phyloP scores from a whole-genome alignment of 2,888 invertebrate species.

The Ormyrus thymus region DNA sequence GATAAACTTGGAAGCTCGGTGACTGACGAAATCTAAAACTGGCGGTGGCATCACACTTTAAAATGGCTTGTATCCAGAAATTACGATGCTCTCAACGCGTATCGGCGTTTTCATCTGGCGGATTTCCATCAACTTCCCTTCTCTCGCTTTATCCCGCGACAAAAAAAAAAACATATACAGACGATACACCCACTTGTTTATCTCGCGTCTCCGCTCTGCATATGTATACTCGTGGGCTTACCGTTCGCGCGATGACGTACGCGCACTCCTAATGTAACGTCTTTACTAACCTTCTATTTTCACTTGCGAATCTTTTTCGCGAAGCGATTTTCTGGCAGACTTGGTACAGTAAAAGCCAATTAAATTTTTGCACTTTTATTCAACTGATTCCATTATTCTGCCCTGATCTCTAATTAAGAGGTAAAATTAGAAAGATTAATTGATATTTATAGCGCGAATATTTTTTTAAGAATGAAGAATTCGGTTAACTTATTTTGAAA shows the following conservation, averaged over 20 bases:
- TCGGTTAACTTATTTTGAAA: no score
- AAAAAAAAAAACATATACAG: conserved; percentile 28
- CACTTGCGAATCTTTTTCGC: conserved; percentile 37
- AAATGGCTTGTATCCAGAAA: conserved; percentile 71
- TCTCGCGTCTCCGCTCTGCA: not conserved
- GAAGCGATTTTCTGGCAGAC: conserved; percentile 31
- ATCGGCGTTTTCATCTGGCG: conserved; percentile 68
- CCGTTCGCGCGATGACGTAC: conserved; percentile 33
- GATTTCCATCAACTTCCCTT: conserved; percentile 56
- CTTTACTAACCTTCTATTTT: conserved; percentile 45
- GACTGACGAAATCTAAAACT: conserved; percentile 72
- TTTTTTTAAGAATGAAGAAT: no score
- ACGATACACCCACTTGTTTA: conserved; percentile 64
- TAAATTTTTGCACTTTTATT: conserved; percentile 40
- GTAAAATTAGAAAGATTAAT: conserved; percentile 31
- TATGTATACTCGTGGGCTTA: not conserved
- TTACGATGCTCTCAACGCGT: conserved; percentile 64
- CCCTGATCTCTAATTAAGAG: not conserved
- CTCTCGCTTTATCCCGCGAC: conserved; percentile 11
- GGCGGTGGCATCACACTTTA: conserved; percentile 67
- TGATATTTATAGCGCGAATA: not conserved
- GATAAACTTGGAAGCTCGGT: conserved; percentile 55
- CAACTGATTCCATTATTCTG: conserved; percentile 16
- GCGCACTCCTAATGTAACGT: conserved; percentile 20
- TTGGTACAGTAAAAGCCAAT: conserved; percentile 35